A percentile compares a stretch with the other conserved stretches of the same genome.
Conservation (phyloP, 1,140 invertebrate genomes). For the Drosophila santomea region DNA sequence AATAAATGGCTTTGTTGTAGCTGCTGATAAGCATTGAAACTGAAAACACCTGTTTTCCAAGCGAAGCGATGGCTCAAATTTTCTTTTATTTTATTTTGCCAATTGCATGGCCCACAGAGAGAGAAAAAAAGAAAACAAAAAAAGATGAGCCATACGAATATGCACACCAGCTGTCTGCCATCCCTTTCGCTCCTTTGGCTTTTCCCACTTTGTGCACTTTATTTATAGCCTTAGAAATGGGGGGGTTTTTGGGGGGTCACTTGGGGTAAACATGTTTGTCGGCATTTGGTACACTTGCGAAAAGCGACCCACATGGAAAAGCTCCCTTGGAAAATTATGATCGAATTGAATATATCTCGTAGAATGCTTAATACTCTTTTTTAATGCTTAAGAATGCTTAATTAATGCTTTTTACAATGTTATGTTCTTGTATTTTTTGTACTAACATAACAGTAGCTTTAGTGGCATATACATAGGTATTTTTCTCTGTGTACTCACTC, state of each 20-base stretch:
- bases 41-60: constrained; percentile 16
- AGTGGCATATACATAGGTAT: neutral
- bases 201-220: constrained; percentile 34
- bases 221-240: constrained; percentile 32
- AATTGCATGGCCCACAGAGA: constrained; percentile 9
- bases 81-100: neutral
- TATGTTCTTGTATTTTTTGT: neutral
- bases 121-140: neutral
- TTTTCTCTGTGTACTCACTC: constrained; percentile 33
- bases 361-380: too few relatives aligned
- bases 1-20: neutral
- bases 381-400: too few relatives aligned
- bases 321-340: neutral
- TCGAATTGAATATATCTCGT: too few relatives aligned
- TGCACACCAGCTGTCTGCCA: constrained; percentile 4
- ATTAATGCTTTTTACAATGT: neutral
- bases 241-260: neutral
- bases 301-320: neutral
- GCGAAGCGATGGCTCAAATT: neutral
- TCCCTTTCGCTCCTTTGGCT: constrained; percentile 19
- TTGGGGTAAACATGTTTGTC: constrained; percentile 42
- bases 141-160: constrained; percentile 3
- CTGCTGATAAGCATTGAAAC: constrained; percentile 10
- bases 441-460: neutral
- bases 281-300: constrained; percentile 20